A percentile compares a stretch with the other conserved stretches of the same genome.
These are phyloP conservation scores for Lasioglossum figueresi DNA, from an alignment of 2,888 invertebrate species.

Conservation along the genomic window DNA sequence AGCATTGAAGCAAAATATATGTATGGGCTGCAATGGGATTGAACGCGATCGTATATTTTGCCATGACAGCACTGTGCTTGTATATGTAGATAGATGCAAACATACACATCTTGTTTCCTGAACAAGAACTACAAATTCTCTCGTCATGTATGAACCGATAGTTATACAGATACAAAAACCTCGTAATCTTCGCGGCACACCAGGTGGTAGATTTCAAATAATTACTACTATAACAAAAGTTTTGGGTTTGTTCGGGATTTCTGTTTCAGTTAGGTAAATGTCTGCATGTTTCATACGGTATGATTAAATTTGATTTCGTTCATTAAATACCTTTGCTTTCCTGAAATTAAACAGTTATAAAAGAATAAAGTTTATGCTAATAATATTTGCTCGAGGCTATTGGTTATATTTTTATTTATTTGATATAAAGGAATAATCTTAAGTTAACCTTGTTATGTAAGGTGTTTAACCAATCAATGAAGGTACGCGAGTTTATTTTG, in stretches of 20 bases:
- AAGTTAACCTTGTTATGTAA: constrained; percentile 17
- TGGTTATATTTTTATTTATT: not conserved
- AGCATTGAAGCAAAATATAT: not conserved
- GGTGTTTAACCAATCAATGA: not conserved
- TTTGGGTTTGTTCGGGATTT: rapidly evolving
- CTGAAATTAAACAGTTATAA: not conserved
- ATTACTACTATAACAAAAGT: not conserved
- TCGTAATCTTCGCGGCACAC: constrained; percentile 3
- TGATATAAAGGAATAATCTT: not conserved
- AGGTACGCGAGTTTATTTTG: not conserved
- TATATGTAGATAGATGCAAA: not conserved
- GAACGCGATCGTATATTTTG: not conserved
- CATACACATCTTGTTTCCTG: not conserved
- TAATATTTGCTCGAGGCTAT: not conserved
- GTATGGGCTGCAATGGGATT: no score
- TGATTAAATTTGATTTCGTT: not conserved
- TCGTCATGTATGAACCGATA: constrained; percentile 41
- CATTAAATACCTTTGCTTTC: not conserved
- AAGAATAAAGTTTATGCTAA: not conserved
- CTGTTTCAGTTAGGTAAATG: constrained; percentile 7
- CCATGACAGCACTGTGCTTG: constrained; percentile 8
- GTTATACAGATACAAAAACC: constrained; percentile 7
- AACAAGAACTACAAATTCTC: not conserved
- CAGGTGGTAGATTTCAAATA: not conserved
- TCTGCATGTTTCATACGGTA: not conserved